Percentiles rank a stretch among this genome's conserved stretches.
Evolutionary conservation across 1,140 invertebrate species (phyloP).

Genomic region (Teleopsis dalmanni): DNA sequence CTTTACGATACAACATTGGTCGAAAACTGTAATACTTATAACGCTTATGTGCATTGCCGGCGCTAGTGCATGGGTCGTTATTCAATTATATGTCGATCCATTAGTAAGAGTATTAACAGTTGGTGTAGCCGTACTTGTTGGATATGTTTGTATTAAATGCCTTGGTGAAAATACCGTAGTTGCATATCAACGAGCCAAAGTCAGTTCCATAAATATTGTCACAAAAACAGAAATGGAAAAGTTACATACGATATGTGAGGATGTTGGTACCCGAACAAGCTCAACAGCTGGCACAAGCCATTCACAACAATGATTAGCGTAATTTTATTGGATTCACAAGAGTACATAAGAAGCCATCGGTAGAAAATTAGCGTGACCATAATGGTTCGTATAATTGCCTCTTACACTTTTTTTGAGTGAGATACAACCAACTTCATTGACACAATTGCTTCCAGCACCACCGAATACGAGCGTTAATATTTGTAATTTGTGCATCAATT

Average conservation of each 20-base stretch:
- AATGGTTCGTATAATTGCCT: too few species aligned
- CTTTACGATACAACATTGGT: conserved; percentile 73
- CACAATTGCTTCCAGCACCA: too few species aligned
- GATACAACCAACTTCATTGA: too few species aligned
- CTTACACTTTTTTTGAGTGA: too few species aligned
- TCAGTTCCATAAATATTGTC: conserved; percentile 77
- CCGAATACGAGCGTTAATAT: too few species aligned
- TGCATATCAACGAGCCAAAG: conserved; percentile 80
- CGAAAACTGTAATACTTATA: conserved; percentile 56
- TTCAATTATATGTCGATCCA: conserved; percentile 70
- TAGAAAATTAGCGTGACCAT: too few species aligned
- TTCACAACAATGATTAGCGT: too few species aligned
- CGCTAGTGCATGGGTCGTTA: conserved; percentile 70
- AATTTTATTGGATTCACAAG: too few species aligned
- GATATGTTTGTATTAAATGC: conserved; percentile 76
- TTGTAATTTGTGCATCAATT: too few species aligned
- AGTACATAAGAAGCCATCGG: too few species aligned
- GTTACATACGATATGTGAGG: conserved; percentile 41
- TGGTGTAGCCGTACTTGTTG: conserved; percentile 70
- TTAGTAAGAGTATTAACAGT: conserved; percentile 70
- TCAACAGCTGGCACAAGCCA: neutral
- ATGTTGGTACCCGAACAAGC: conserved; percentile 12
- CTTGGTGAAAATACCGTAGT: conserved; percentile 77
- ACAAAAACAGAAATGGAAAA: conserved; percentile 42
- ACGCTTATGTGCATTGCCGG: conserved; percentile 68